Evolutionary conservation across 2,113 vertebrate genomes (phyloP).

Genomic region (Coturnix japonica): DNA sequence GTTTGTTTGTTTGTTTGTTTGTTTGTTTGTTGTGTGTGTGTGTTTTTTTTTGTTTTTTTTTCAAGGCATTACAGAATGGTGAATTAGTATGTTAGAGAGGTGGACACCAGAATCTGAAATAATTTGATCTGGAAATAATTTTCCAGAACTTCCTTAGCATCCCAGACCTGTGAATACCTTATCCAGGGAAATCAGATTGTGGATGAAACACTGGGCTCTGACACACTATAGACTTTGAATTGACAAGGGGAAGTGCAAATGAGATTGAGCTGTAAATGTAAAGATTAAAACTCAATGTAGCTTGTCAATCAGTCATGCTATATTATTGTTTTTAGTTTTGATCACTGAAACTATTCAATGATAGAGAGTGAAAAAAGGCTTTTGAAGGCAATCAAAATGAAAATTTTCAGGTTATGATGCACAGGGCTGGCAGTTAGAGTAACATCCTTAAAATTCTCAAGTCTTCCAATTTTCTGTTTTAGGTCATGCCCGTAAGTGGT

Average conservation of each 20-base stretch:
- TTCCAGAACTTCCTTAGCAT: background rate
- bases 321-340: background rate
- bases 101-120: background rate
- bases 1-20: too few relatives aligned
- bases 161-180: background rate
- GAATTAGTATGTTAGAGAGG: background rate
- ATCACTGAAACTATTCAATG: background rate
- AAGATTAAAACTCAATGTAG: background rate
- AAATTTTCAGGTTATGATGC: background rate
- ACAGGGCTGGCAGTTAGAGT: background rate
- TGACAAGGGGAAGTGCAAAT: background rate
- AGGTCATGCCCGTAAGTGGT: rapidly evolving
- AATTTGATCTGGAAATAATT: background rate
- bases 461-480: background rate
- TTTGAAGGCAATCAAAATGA: background rate
- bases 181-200: background rate
- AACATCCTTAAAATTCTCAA: background rate
- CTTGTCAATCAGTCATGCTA: background rate
- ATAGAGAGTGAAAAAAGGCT: background rate
- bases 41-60: too few relatives aligned
- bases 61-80: background rate
- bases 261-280: background rate
- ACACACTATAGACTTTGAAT: background rate
- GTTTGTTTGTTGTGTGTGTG: too few relatives aligned
- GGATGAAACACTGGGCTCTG: background rate